A percentile compares a stretch with the other conserved stretches of the same genome.
These are phyloP conservation scores for Gadus chalcogrammus DNA, from an alignment of 2,113 vertebrate genomes.

Conservation along the genomic window DNA sequence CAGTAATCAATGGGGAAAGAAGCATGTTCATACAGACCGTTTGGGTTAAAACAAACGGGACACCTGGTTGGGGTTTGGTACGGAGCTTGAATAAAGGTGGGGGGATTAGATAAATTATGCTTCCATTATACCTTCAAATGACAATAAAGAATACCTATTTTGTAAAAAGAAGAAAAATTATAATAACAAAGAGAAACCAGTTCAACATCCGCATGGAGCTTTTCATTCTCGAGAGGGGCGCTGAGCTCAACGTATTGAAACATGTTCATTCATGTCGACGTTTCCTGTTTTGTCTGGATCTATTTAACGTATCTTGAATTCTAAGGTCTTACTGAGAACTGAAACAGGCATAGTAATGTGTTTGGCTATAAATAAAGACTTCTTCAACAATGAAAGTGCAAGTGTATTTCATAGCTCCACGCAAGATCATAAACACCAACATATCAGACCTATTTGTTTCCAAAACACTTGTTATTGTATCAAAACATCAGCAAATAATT, in stretches of 20 bases:
- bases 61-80: no score
- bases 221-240: background rate
- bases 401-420: background rate
- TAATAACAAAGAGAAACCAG: background rate
- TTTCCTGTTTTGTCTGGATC: background rate
- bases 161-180: slow-evolving; percentile 19
- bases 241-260: background rate
- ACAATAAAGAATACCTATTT: slow-evolving; percentile 8
- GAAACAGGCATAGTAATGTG: background rate
- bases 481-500: background rate
- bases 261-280: background rate
- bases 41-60: background rate
- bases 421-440: background rate
- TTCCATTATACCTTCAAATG: no score
- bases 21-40: slow-evolving; percentile 35
- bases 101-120: background rate
- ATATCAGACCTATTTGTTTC: no score
- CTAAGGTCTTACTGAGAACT: background rate
- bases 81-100: no score
- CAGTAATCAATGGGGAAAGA: slow-evolving; percentile 14
- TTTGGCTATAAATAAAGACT: background rate
- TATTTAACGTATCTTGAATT: background rate
- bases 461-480: background rate
- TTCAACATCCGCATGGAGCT: slow-evolving; percentile 36
- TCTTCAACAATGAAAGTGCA: background rate